Conservation (phyloP, 2,888 invertebrate species). For the Incurvaria masculella region DNA sequence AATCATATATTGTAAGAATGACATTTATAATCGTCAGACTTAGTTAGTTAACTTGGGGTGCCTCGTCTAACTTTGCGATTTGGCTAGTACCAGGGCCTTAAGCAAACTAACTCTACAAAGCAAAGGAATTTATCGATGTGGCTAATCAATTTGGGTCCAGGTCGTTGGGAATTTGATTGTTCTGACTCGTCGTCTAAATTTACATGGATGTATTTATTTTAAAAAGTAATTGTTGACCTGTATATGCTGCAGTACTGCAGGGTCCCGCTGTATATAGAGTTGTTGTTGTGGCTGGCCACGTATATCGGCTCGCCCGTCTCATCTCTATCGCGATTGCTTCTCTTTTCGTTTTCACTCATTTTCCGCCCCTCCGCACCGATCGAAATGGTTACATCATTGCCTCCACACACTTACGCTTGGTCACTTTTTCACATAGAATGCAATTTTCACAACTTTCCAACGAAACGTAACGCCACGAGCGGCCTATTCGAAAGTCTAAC, state of each 20-base stretch:
- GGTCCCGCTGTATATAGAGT: conserved; percentile 56
- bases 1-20: too few relatives aligned
- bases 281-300: conserved; percentile 42
- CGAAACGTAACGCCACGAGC: neutral
- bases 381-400: neutral
- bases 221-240: too few relatives aligned
- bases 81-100: too few relatives aligned
- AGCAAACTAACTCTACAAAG: too few relatives aligned
- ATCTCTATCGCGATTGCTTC: conserved; percentile 30
- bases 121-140: too few relatives aligned
- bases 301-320: conserved; percentile 38
- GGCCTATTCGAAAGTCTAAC: neutral
- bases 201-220: too few relatives aligned
- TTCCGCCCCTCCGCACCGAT: conserved; percentile 13
- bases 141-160: too few relatives aligned
- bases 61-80: too few relatives aligned
- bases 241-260: conserved; percentile 57
- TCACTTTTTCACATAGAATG: neutral
- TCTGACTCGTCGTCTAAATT: too few relatives aligned
- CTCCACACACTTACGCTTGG: neutral
- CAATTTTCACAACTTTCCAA: neutral
- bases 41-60: too few relatives aligned
- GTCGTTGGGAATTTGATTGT: too few relatives aligned
- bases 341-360: conserved; percentile 45
- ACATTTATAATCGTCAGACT: too few relatives aligned